These are phyloP conservation scores for Tylochromis polylepis DNA, from an alignment of 2,113 vertebrate genomes.

Conservation along the genomic window DNA sequence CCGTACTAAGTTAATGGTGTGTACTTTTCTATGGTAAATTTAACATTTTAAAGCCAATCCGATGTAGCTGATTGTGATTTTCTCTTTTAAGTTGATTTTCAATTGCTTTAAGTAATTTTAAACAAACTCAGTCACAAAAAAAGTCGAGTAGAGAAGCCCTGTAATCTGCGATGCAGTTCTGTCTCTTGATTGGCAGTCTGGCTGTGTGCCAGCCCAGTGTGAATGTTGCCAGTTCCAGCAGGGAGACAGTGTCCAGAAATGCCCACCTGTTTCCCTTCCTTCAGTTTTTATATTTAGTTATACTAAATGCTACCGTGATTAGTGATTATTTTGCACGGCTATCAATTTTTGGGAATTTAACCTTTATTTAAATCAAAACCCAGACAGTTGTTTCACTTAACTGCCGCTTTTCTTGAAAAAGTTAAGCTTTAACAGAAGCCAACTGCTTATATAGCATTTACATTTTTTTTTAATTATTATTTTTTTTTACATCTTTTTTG, in stretches of 20 bases:
- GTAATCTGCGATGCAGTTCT: background rate
- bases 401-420: background rate
- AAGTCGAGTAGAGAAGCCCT: background rate
- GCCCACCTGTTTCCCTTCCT: constrained; percentile 56
- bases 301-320: constrained; percentile 12
- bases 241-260: constrained; percentile 37
- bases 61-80: background rate
- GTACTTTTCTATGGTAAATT: constrained; percentile 30
- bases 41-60: constrained; percentile 36
- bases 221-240: constrained; percentile 14
- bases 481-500: too few relatives aligned
- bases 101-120: background rate
- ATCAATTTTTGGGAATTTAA: constrained; percentile 14
- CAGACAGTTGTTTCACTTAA: background rate
- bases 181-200: constrained; percentile 4
- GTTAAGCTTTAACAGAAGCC: background rate
- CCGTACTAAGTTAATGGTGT: constrained; percentile 9
- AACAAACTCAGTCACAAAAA: background rate
- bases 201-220: background rate
- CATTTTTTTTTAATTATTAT: background rate
- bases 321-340: constrained; percentile 31
- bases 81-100: background rate
- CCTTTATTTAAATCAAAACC: constrained; percentile 3
- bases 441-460: background rate
- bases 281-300: constrained; percentile 41